These are phyloP conservation scores for Trachurus trachurus DNA, from an alignment of 2,797 vertebrate species.

Conservation along the genomic window DNA sequence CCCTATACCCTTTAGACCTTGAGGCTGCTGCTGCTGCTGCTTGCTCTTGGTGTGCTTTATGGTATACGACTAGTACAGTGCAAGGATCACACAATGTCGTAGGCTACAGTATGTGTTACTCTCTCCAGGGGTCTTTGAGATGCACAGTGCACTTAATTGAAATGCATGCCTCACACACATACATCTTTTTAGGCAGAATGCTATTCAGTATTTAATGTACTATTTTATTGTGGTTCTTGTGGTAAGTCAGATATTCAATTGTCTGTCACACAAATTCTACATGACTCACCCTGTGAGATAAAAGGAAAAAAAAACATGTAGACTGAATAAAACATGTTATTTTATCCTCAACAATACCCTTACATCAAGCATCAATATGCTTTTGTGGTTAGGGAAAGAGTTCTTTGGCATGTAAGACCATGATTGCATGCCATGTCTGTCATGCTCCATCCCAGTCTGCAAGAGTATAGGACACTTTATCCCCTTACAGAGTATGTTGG, in stretches of 20 bases:
- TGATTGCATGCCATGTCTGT: slow-evolving; percentile 19
- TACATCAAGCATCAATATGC: neutral
- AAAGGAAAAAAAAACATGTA: neutral
- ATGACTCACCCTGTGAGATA: neutral
- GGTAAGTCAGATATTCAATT: neutral
- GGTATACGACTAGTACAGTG: neutral
- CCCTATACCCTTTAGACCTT: neutral
- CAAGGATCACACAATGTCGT: neutral
- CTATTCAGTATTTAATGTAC: neutral
- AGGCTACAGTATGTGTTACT: neutral
- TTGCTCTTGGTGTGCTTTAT: neutral
- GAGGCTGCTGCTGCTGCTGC: neutral
- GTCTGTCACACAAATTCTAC: neutral
- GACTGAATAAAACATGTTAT: neutral
- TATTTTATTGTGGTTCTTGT: neutral
- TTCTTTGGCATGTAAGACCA: neutral
- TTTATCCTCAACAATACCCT: neutral
- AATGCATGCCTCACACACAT: slow-evolving; percentile 6
- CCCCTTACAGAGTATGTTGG: slow-evolving; percentile 1
- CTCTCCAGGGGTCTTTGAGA: neutral
- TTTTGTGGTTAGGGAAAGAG: neutral
- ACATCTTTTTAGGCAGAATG: neutral
- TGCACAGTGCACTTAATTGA: neutral
- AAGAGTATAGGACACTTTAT: slow-evolving; percentile 24
- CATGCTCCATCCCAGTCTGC: slow-evolving; percentile 10